These are phyloP conservation scores for Oreochromis spilurus DNA, from an alignment of 2,113 vertebrate genomes.

Conservation along the genomic window DNA sequence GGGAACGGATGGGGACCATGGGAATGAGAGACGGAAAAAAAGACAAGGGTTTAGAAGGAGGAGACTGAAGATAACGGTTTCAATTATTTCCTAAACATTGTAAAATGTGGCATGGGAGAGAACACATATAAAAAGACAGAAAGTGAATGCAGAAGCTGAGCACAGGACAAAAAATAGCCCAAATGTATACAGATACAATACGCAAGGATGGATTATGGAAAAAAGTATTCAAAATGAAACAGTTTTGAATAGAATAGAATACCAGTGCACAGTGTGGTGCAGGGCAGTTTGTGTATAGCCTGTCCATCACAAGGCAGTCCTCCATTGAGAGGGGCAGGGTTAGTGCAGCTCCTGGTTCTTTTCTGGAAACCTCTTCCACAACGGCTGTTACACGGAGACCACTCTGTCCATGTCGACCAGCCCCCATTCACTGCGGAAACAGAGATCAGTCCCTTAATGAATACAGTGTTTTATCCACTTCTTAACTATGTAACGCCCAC, in stretches of 20 bases:
- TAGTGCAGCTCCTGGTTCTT: slow-evolving; percentile 91
- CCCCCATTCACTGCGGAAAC: slow-evolving; percentile 83
- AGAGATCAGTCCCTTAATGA: background rate
- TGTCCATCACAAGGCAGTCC: slow-evolving; percentile 91
- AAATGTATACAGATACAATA: background rate
- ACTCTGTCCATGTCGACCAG: slow-evolving; percentile 96
- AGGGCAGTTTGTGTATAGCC: slow-evolving; percentile 87
- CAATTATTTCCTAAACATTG: background rate
- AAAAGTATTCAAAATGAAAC: background rate
- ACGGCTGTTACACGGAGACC: slow-evolving; percentile 89
- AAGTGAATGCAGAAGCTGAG: background rate
- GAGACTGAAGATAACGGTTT: background rate
- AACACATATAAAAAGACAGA: background rate
- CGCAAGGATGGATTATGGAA: background rate
- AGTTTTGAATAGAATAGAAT: slow-evolving; percentile 39
- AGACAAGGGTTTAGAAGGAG: background rate
- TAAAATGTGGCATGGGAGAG: background rate
- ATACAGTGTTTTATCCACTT: background rate
- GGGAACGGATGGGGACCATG: background rate
- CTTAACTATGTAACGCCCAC: background rate
- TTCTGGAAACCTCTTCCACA: slow-evolving; percentile 93
- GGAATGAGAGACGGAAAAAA: background rate
- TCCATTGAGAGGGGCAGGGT: slow-evolving; percentile 90
- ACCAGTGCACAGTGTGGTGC: slow-evolving; percentile 92
- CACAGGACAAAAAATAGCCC: background rate